Percentiles rank a stretch among this genome's conserved stretches.
phyloP scores from a whole-genome alignment of 2,888 invertebrate genomes.

The Syritta pipiens region DNA sequence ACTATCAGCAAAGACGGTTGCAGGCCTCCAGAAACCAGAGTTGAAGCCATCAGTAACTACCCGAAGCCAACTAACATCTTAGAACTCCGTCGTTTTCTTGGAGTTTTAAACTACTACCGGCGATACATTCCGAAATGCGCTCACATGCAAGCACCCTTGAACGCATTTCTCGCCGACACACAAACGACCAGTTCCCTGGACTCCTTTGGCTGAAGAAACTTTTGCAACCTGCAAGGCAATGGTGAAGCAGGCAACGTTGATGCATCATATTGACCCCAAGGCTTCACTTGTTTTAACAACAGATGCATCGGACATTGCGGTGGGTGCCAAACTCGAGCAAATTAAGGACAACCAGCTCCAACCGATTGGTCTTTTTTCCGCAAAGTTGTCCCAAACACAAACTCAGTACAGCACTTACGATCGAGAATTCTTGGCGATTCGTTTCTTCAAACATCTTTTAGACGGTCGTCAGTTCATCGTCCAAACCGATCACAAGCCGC shows the following conservation, averaged over 20 bases:
- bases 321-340: conserved; percentile 25
- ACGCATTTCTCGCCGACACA: conserved; percentile 10
- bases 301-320: conserved; percentile 6
- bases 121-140: conserved; percentile 31
- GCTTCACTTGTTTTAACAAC: conserved; percentile 7
- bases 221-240: conserved; percentile 19
- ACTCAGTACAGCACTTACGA: conserved; percentile 4
- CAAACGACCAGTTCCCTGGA: conserved; percentile 10
- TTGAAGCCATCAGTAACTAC: neutral
- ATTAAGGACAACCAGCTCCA: neutral
- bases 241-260: conserved; percentile 5
- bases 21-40: conserved; percentile 27
- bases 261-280: neutral
- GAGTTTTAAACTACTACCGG: conserved; percentile 44
- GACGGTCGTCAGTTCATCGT: conserved; percentile 19
- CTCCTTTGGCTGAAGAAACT: neutral
- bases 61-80: neutral
- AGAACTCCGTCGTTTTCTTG: conserved; percentile 17
- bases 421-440: conserved; percentile 1
- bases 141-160: conserved; percentile 6
- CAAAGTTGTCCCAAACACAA: neutral
- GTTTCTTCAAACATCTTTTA: conserved; percentile 12
- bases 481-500: conserved; percentile 25
- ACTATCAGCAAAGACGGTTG: conserved; percentile 17
- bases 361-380: conserved; percentile 2